phyloP scores from a whole-genome alignment of 1,140 invertebrate species.

The Pseudomyrmex cubaensis region DNA sequence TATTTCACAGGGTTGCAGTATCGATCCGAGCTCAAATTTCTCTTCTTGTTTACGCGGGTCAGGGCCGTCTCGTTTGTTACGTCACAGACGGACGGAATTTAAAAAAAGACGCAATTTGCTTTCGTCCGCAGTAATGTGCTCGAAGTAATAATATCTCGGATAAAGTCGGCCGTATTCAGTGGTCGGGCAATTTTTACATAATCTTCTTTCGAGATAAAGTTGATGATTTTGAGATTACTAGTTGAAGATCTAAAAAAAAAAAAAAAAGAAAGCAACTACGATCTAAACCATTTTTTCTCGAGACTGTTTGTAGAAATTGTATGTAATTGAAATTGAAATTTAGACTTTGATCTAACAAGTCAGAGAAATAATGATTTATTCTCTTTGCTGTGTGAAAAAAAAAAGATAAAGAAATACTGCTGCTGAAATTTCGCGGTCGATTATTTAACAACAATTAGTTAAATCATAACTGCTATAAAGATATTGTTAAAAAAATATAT shows the following conservation, averaged over 20 bases:
- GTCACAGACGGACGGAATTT: background rate
- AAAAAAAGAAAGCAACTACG: background rate
- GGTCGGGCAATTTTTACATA: background rate
- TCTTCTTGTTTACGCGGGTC: background rate
- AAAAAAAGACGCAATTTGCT: slow-evolving; percentile 15
- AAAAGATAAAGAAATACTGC: background rate
- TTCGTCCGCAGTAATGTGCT: background rate
- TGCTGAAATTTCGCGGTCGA: background rate
- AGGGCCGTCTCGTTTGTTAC: background rate
- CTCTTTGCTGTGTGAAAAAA: background rate
- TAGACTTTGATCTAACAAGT: background rate
- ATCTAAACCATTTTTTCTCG: background rate
- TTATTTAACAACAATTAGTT: background rate
- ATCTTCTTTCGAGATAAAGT: background rate
- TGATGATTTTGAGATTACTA: background rate
- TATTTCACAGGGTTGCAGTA: background rate
- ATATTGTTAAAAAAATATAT: too few relatives aligned
- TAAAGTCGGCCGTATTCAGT: background rate
- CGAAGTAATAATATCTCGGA: background rate
- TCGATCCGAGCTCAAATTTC: background rate
- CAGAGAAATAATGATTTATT: background rate
- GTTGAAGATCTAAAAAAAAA: too few relatives aligned
- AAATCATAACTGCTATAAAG: background rate
- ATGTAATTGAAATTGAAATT: background rate
- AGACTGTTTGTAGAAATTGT: background rate